These are phyloP conservation scores for Artibeus lituratus DNA, from an alignment of 2,797 vertebrate genomes.

Conservation along the genomic window DNA sequence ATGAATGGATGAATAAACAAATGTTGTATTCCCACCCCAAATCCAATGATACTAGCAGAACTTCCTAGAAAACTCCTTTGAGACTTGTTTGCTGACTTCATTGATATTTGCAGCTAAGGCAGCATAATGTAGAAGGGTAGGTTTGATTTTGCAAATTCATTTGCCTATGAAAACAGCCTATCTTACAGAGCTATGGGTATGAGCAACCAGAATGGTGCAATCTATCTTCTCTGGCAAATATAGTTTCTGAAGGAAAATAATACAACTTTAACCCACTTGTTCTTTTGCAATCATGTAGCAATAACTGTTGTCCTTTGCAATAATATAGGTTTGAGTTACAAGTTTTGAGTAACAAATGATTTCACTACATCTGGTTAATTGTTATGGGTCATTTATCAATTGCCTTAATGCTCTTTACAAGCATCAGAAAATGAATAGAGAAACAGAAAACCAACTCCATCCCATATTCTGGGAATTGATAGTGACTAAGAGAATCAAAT, in stretches of 20 bases:
- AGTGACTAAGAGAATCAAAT: neutral
- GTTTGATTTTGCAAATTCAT: slow-evolving; percentile 52
- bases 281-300: slow-evolving; percentile 42
- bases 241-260: neutral
- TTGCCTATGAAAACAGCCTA: slow-evolving; percentile 22
- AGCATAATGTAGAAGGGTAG: slow-evolving; percentile 24
- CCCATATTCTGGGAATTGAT: neutral
- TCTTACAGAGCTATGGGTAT: neutral
- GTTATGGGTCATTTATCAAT: neutral
- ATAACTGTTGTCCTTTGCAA: neutral
- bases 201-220: neutral
- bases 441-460: neutral
- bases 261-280: neutral
- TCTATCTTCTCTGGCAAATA: neutral
- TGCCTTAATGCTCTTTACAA: neutral
- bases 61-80: slow-evolving; percentile 33
- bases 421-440: neutral
- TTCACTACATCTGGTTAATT: neutral
- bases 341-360: slow-evolving; percentile 22
- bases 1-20: slow-evolving; percentile 24
- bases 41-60: neutral
- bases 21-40: slow-evolving; percentile 1
- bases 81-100: slow-evolving; percentile 56
- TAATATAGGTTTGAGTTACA: neutral
- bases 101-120: slow-evolving; percentile 37